Evolutionary conservation across 2,888 invertebrate genomes (phyloP), one percentile per base, ranked within the genome.

Genomic region (Nomada fucata): DNA sequence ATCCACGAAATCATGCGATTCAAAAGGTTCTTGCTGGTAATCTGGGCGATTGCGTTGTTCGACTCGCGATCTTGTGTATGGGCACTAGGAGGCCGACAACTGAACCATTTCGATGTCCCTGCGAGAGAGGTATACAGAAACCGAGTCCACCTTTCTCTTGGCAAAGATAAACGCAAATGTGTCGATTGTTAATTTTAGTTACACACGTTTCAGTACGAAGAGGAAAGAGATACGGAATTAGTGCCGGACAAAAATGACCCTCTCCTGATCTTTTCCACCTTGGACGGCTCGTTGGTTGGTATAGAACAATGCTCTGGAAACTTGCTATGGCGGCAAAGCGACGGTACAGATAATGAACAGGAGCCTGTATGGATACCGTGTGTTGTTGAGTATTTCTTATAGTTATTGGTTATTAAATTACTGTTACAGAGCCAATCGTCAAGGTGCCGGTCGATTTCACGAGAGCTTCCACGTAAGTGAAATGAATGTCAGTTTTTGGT

Each of bases 281-380:
- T 99, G 89, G 98, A 98, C 92, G 99, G 99, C 87, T 97, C 97
- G 84, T 96, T 99, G 92, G 96, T 97, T 87, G 99, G 98, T n/a
- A 95, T 99, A 65, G 97, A 98, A 91, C 97, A 97, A 88, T 94
- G 96, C 86, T 96, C 97, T 73, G 99, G 99, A 79, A 95, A 96
- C 91, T 95, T 97, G 89, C 96, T 97, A 90, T 99, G 99, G 99
- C 97, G 96, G 91, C 95, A 98, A 83, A 97, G 97, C 94, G 98
- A 99, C 95, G 98, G 97, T 97, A 95, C 94, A 53, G n/a, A 59
- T 13, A 44, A 57, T 53, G 42, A 55, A 29, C 61, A 67, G 36
- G 44, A 7, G 57, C 57, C 36, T 47, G 81, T 74, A 69, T 4
- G 69, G 72, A 68, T 79, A 60, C 5, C 7, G 57, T 0, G 5